phyloP scores from a whole-genome alignment of 1,140 invertebrate species.

The Drosophila insularis region DNA sequence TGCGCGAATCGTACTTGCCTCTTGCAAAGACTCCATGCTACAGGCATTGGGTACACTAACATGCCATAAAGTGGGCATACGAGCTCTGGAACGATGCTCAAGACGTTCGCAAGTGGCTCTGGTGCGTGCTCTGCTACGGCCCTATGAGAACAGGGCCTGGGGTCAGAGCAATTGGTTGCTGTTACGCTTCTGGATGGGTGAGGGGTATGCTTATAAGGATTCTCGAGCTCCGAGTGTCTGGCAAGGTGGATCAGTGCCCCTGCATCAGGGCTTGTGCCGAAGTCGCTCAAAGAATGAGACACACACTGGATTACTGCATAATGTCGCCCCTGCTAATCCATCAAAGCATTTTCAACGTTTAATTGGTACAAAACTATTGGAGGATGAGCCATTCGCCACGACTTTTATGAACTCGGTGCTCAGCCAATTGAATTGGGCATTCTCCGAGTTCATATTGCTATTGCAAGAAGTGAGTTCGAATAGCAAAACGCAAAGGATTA shows the following conservation, averaged over 20 bases:
- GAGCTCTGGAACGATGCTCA: constrained; percentile 86
- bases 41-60: constrained; percentile 89
- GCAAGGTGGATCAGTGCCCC: constrained; percentile 70
- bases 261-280: constrained; percentile 69
- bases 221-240: constrained; percentile 73
- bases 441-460: constrained; percentile 93
- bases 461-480: constrained; percentile 88
- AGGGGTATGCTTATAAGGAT: constrained; percentile 92
- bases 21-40: constrained; percentile 89
- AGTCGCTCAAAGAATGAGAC: constrained; percentile 80
- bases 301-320: constrained; percentile 79
- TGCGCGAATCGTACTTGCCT: constrained; percentile 88
- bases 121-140: constrained; percentile 87
- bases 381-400: constrained; percentile 83
- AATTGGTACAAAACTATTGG: constrained; percentile 82
- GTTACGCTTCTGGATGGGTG: constrained; percentile 92
- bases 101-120: constrained; percentile 85
- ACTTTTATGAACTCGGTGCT: constrained; percentile 91
- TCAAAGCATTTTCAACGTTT: constrained; percentile 76
- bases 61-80: constrained; percentile 83
- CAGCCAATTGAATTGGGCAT: constrained; percentile 94
- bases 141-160: constrained; percentile 93
- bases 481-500: neutral
- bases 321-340: constrained; percentile 78
- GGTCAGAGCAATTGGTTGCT: constrained; percentile 94